These are phyloP conservation scores for Mechanitis messenoides DNA, from an alignment of 2,888 invertebrate genomes.

Conservation along the genomic window DNA sequence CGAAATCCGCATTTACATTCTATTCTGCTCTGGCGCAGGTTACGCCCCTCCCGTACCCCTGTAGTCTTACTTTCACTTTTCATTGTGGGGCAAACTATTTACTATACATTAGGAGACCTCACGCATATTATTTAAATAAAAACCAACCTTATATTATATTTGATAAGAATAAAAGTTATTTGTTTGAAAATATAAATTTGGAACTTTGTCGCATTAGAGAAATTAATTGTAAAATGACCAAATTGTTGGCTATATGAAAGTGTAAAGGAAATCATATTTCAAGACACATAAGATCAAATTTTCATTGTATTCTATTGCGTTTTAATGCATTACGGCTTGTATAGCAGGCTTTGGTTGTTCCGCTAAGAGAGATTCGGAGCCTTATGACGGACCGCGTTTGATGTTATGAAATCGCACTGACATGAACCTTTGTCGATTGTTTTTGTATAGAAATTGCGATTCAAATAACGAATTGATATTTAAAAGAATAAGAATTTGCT, in stretches of 20 bases:
- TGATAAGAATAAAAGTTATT: conserved; percentile 26
- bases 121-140: conserved; percentile 15
- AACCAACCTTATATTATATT: conserved; percentile 14
- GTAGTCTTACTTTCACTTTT: conserved; percentile 71
- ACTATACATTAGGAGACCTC: conserved; percentile 38
- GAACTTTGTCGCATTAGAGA: conserved; percentile 43
- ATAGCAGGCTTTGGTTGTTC: conserved; percentile 40
- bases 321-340: conserved; percentile 36
- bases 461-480: too few species aligned
- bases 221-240: conserved; percentile 47
- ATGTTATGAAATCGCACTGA: conserved; percentile 70
- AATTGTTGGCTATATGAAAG: conserved; percentile 37
- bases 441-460: conserved; percentile 34
- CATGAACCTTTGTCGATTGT: conserved; percentile 53
- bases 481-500: too few species aligned
- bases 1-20: conserved; percentile 66
- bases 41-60: conserved; percentile 36
- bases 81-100: conserved; percentile 64
- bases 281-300: conserved; percentile 29
- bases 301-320: conserved; percentile 22
- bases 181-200: conserved; percentile 12
- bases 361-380: conserved; percentile 68
- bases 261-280: conserved; percentile 28
- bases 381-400: conserved; percentile 60
- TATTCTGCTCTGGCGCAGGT: conserved; percentile 51